Evolutionary conservation across 2,113 vertebrate genomes (phyloP), one percentile per base, ranked within the genome.

Genomic region (Willisornis vidua): DNA sequence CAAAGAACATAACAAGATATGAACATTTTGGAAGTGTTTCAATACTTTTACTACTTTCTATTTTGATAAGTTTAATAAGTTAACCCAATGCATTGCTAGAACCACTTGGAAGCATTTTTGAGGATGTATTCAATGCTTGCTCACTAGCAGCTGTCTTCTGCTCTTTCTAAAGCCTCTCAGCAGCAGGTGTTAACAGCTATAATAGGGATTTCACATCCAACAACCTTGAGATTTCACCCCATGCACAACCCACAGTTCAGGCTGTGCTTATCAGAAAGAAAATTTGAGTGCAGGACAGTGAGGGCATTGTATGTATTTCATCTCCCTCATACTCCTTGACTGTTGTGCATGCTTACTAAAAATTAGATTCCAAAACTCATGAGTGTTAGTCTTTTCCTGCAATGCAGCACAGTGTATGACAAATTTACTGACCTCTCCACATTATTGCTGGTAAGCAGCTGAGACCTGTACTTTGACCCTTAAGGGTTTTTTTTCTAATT

Each of bases 301-400:
- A 89, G 6, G 37, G 6, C 5, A 31, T 28, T 55, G 35, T 22
- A 43, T 0, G 0, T 57, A n/a, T 63, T 87, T 68, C 2, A 0
- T 41, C 24, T 59, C 19, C 6, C 20, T 81, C 14, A 33, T 19
- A 29, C 3, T 14, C 43, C 43, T n/a, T 71, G 37, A 28, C 24
- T 23, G 14, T 39, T 58, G 7, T 49, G 31, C 54, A n/a, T 7
- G 12, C 14, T 73, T n/a, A 55, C 9, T 57, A 39, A 85, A 83
- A 93, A 31, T 33, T n/a, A 49, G 33, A 49, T 79, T 76, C 16
- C 49, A 66, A 76, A 89, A 55, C 7, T 83, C 55, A 28, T 3
- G 20, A 1, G 2, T 73, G 8, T 61, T 39, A 65, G 31, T 14
- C 10, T 72, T 87, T 78, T 72, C 46, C 61, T 73, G n/a, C n/a